phyloP scores from a whole-genome alignment of 2,113 vertebrate genomes.

The Esox niger region DNA sequence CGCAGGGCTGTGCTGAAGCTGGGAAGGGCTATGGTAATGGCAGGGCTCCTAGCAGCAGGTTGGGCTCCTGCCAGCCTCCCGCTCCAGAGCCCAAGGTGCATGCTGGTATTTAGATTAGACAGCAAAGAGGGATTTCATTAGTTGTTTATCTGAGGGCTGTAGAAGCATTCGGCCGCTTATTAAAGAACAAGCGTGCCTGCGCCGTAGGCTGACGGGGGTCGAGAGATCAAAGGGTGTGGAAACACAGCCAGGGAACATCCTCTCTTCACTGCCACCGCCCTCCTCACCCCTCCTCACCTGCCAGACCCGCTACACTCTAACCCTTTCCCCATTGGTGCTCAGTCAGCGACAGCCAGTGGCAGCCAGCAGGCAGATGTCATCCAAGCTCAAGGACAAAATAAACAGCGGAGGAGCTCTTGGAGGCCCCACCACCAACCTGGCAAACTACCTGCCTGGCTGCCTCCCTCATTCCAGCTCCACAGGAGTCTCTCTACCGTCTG shows the following conservation, averaged over 20 bases:
- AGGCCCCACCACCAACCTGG: neutral
- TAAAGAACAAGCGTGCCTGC: slow-evolving; percentile 16
- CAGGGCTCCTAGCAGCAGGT: slow-evolving; percentile 20
- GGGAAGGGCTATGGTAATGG: slow-evolving; percentile 12
- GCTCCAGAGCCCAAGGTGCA: slow-evolving; percentile 43
- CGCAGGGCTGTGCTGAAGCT: slow-evolving; percentile 2
- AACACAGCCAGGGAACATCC: slow-evolving; percentile 48
- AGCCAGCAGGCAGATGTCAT: slow-evolving; percentile 15
- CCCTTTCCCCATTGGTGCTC: neutral
- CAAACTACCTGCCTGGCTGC: neutral
- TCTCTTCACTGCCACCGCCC: slow-evolving; percentile 1
- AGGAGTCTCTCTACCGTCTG: neutral
- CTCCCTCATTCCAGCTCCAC: slow-evolving; percentile 4
- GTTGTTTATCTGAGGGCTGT: slow-evolving; percentile 39
- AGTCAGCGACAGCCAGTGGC: neutral
- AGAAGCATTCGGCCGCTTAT: slow-evolving; percentile 30
- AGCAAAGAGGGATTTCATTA: slow-evolving; percentile 71
- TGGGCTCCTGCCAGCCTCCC: slow-evolving; percentile 24
- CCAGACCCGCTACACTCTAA: neutral
- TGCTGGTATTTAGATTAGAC: slow-evolving; percentile 72
- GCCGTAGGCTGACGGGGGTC: slow-evolving; percentile 22
- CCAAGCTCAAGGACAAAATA: neutral
- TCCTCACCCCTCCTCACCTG: neutral
- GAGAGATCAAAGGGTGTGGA: slow-evolving; percentile 44
- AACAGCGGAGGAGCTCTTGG: neutral